Conservation (phyloP, 2,797 vertebrate genomes). For the Chiroxiphia lanceolata region DNA sequence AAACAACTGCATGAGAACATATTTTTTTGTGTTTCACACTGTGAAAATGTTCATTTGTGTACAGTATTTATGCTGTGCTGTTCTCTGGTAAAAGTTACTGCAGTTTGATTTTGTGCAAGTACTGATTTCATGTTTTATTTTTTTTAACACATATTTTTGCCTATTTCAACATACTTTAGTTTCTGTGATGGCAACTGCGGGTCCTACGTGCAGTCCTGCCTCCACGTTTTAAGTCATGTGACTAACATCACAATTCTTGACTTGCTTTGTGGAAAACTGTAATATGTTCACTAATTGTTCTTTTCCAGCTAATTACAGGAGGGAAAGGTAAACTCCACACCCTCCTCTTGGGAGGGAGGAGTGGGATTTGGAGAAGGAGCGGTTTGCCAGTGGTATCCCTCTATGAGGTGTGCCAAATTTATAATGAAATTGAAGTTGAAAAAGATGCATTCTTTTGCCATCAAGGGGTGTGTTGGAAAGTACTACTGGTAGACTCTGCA, state of each 20-base stretch:
- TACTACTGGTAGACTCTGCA: neutral
- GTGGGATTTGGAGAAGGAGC: neutral
- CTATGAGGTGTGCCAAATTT: neutral
- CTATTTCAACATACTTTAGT: neutral
- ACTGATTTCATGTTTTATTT: fast-evolving
- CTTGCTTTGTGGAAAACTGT: neutral
- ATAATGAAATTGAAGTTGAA: neutral
- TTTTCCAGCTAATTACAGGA: neutral
- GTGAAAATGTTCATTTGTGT: neutral
- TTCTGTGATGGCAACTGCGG: neutral
- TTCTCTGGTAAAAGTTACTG: neutral
- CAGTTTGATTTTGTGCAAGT: neutral
- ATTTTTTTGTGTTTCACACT: neutral
- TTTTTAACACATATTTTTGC: neutral
- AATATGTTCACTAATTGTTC: neutral
- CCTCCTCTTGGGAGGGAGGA: neutral
- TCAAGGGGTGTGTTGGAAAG: neutral
- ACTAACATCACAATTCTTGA: neutral
- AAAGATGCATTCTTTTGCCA: neutral
- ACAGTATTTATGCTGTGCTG: neutral
- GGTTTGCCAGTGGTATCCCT: neutral
- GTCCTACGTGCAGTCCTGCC: neutral
- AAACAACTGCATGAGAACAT: neutral
- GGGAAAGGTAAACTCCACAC: neutral
- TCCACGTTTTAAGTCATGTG: neutral